Evolutionary conservation across 2,797 vertebrate species (phyloP), one percentile per base, ranked within the genome.

Genomic region (Cyprinodon diabolis): DNA sequence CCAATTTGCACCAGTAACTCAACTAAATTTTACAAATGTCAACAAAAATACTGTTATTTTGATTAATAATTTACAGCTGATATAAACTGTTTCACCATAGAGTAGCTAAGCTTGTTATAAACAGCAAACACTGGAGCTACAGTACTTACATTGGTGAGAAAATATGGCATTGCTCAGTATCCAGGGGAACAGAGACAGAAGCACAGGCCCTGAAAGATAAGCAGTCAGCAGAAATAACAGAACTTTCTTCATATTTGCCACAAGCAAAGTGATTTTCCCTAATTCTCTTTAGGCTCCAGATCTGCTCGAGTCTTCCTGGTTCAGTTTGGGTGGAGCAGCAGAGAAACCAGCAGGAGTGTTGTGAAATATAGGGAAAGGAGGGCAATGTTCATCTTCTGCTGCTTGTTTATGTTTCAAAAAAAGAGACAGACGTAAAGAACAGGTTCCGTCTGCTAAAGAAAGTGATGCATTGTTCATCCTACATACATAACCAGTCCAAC

Each of bases 101-200:
- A 1, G 47, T 40, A n/a, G 52, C 57, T 58, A 6, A 49, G 8
- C 6, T 43, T 12, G 51, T 15, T 74, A 35, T 10, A 70, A 73
- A 74, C 40, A 45, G 13, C 40, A 7, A 23, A 6, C 9, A 52
- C 0, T 56, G 45, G 19, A 72, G 68, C 69, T 17, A 66, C 14
- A 30, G 17, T 82, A 96, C 97, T 96, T 93, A 97, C 96, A 1
- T 75, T 94, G 83, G 82, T 96, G 95, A n/a, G 95, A 69, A 86
- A 82, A 98, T 79, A 96, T 84, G 1, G 92, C 56, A 69, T 96
- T 94, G 51, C 88, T 83, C 80, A 96, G 87, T 52, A 96, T 1
- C 72, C 87, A 80, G 19, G 96, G 96, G 74, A 89, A 94, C 30
- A 94, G 70, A 80, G 90, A 89, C 57, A 94, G 51, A 13, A 88